phyloP scores from a whole-genome alignment of 2,113 vertebrate genomes.

The Asarcornis scutulata region DNA sequence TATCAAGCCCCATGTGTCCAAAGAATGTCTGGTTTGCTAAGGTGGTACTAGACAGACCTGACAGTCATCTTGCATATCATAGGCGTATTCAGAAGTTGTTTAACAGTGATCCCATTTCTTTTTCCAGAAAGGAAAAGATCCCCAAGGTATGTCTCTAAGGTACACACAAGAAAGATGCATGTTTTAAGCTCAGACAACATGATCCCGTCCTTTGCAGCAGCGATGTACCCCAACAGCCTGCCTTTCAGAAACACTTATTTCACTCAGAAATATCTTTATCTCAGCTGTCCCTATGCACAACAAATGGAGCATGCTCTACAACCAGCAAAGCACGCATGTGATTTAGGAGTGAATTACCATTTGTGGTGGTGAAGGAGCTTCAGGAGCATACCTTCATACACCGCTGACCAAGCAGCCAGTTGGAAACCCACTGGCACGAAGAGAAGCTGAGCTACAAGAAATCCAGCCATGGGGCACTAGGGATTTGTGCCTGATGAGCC shows the following conservation, averaged over 20 bases:
- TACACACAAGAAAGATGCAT: neutral
- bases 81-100: no score
- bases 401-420: neutral
- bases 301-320: neutral
- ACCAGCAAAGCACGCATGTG: neutral
- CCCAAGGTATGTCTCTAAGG: neutral
- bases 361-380: neutral
- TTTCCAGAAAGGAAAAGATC: neutral
- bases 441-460: neutral
- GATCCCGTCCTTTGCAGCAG: neutral
- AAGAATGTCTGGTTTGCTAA: neutral
- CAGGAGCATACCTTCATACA: neutral
- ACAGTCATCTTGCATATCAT: no score
- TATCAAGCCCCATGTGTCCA: neutral
- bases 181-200: neutral
- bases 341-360: neutral
- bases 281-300: neutral
- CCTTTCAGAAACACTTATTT: neutral
- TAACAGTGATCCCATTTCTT: neutral
- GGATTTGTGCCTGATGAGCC: neutral
- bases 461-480: rapidly evolving
- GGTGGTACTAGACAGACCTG: neutral
- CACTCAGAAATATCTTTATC: neutral
- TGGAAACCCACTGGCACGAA: neutral
- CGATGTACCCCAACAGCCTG: neutral